Evolutionary conservation across 2,888 invertebrate species (phyloP).

Genomic region (Hypomecis punctinalis): DNA sequence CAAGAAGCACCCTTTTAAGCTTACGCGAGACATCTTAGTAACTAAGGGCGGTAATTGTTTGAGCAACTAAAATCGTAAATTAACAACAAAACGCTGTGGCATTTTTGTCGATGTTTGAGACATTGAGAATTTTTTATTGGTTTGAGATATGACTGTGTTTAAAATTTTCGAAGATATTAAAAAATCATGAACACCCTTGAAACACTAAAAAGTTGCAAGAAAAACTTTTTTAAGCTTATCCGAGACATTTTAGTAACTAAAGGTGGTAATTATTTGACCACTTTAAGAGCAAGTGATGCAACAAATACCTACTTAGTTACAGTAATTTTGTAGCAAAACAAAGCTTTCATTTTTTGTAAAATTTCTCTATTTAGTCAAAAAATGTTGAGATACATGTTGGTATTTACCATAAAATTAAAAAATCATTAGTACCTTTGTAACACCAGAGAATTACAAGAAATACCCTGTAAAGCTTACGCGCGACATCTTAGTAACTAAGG

Average conservation of each 20-base stretch:
- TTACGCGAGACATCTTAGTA: constrained; percentile 40
- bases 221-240: constrained; percentile 26
- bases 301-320: neutral
- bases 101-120: too few relatives aligned
- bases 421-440: constrained; percentile 30
- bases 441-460: constrained; percentile 25
- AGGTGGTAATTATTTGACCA: neutral
- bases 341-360: too few relatives aligned
- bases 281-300: neutral
- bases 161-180: too few relatives aligned
- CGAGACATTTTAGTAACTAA: constrained; percentile 37
- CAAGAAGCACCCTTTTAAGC: constrained; percentile 23
- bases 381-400: too few relatives aligned
- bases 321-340: neutral
- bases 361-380: too few relatives aligned
- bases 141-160: too few relatives aligned
- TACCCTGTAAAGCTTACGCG: constrained; percentile 24
- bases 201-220: constrained; percentile 29
- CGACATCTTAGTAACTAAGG: constrained; percentile 38
- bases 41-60: neutral
- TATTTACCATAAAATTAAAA: neutral
- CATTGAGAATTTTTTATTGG: too few relatives aligned
- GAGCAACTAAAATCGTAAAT: neutral
- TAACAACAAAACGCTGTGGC: neutral
- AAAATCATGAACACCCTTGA: constrained; percentile 28